Evolutionary conservation across 1,140 invertebrate genomes (phyloP), one percentile per base, ranked within the genome.

Genomic region (Lepidurus packardi): DNA sequence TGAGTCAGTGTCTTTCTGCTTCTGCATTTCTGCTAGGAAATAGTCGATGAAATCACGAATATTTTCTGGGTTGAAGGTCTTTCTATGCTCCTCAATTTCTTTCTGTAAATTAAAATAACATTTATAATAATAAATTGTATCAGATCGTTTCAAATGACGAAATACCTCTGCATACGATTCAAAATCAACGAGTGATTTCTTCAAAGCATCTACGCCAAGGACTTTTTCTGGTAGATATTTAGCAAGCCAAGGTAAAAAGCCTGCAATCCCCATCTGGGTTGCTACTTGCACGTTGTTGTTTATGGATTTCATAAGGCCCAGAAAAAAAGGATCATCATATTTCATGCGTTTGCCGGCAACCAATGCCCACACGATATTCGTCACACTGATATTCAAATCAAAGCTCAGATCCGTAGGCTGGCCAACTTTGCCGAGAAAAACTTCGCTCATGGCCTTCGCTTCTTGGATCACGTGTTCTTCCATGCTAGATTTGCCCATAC

Each of bases 41-140:
- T 90, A 90, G 81, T 96, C 94, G 88, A 96, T 95, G 24, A 96
- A 90, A 85, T 96, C 93, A 76, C 91, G 87, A 2, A 91, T 90
- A 65, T 90, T 88, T 34, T 88, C 81, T 80, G 86, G 82, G 79
- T 88, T 85, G 80, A 92, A 92, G 0, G 88, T 89, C 47, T 87
- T 84, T 79, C 93, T 91, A 82, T 96, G 94, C 79, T 88, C 89
- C 73, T 90, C 85, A 9, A 96, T 85, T 84, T 94, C 92, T 24
- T 89, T 87, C 82, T 89, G 79, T n/a, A 83, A 44, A n/a, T 78
- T 78, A 78, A 43, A 78, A 45, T 89, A 96, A 9, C 90, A 90
- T 81, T 96, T 94, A 89, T 96, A 94, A 21, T 96, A 90, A 85
- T 96, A 93, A 77, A 91, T 87, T 2, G 91, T 90, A 53, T 89